Percentiles rank a stretch among this genome's conserved stretches.
Evolutionary conservation across 2,888 invertebrate species (phyloP).

Genomic region (Morpho deidamia): DNA sequence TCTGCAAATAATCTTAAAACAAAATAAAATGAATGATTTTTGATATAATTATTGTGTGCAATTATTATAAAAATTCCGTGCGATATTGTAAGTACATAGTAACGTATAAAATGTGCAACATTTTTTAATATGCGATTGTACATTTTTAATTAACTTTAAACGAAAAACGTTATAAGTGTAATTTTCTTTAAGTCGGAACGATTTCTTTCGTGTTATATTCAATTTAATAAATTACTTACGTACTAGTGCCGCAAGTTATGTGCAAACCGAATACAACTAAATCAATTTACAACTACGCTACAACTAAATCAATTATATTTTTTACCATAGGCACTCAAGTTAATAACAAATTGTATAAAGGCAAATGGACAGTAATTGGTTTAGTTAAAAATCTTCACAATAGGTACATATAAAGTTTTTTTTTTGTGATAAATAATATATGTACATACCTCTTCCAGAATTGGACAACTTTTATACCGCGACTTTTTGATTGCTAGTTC

Average conservation of each 20-base stretch:
- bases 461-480: slow-evolving; percentile 89
- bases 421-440: slow-evolving; percentile 1
- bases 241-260: neutral
- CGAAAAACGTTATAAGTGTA: no score
- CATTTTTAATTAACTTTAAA: no score
- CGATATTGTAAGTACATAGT: no score
- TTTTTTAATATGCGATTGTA: no score
- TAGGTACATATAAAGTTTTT: neutral
- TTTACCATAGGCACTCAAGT: slow-evolving; percentile 26
- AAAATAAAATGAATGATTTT: no score
- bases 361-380: neutral
- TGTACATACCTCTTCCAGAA: slow-evolving; percentile 81
- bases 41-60: no score
- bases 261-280: slow-evolving; percentile 10
- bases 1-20: no score
- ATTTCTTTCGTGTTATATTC: slow-evolving; percentile 3
- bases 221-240: neutral
- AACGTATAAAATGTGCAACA: no score
- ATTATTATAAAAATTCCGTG: no score
- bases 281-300: no score
- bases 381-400: neutral
- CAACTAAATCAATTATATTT: slow-evolving; percentile 29
- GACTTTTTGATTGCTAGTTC: slow-evolving; percentile 89
- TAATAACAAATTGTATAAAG: slow-evolving; percentile 9
- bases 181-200: slow-evolving; percentile 1